These are phyloP conservation scores for Sapayoa aenigma DNA, from an alignment of 2,113 vertebrate genomes.

Conservation along the genomic window DNA sequence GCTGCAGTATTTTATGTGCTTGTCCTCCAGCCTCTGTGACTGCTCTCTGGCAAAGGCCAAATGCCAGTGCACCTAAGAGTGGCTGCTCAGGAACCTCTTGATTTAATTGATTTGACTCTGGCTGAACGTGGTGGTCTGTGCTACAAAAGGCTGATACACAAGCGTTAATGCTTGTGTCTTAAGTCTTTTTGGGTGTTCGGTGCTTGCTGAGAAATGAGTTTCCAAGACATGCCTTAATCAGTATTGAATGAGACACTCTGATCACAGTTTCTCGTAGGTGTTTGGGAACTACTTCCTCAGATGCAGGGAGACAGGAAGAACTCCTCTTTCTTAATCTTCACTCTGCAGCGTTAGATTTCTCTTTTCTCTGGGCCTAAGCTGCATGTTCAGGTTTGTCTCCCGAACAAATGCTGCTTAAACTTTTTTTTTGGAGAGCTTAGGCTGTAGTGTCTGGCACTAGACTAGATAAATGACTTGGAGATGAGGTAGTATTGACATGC, in stretches of 20 bases:
- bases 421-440: background rate
- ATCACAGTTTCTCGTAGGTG: background rate
- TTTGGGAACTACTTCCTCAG: background rate
- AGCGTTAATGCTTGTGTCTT: background rate
- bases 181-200: background rate
- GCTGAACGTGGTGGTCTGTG: background rate
- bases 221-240: background rate
- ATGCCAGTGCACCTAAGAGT: background rate
- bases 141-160: background rate
- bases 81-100: background rate
- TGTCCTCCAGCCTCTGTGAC: background rate
- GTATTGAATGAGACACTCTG: background rate
- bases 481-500: background rate
- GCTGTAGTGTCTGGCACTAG: background rate
- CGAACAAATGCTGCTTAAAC: background rate
- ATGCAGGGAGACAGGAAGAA: background rate
- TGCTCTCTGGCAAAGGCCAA: background rate
- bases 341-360: background rate
- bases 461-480: background rate
- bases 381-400: background rate
- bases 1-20: background rate
- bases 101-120: background rate
- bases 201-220: background rate
- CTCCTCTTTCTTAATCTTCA: background rate
- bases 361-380: background rate